phyloP scores from a whole-genome alignment of 1,140 invertebrate species.

The Bombus difficillimus region DNA sequence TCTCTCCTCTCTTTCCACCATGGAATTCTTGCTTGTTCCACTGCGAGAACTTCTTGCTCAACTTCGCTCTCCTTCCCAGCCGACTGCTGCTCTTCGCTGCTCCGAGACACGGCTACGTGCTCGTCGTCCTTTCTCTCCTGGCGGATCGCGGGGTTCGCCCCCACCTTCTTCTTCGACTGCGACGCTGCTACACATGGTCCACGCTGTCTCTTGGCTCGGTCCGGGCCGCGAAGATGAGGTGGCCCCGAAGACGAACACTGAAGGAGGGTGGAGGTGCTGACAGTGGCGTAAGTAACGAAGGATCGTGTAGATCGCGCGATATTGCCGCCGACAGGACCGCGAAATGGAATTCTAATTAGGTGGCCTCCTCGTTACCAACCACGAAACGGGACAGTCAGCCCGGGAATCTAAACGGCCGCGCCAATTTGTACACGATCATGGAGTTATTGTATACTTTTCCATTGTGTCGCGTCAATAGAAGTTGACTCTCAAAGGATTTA shows the following conservation, averaged over 20 bases:
- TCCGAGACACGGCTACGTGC: slow-evolving; percentile 64
- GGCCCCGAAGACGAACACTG: slow-evolving; percentile 60
- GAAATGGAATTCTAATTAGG: slow-evolving; percentile 53
- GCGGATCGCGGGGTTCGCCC: neutral
- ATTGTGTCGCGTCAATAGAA: neutral
- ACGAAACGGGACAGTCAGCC: neutral
- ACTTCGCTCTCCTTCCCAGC: slow-evolving; percentile 29
- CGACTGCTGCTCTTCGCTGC: slow-evolving; percentile 25
- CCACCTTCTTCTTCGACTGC: neutral
- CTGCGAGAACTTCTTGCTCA: slow-evolving; percentile 23
- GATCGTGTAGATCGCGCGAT: slow-evolving; percentile 57
- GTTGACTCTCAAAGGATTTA: neutral
- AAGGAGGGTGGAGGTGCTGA: slow-evolving; percentile 55
- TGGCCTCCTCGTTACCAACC: slow-evolving; percentile 11
- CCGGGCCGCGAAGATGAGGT: slow-evolving; percentile 67
- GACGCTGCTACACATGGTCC: slow-evolving; percentile 41
- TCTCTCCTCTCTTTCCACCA: slow-evolving; percentile 30
- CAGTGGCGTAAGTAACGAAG: slow-evolving; percentile 67
- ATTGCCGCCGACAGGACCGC: slow-evolving; percentile 33
- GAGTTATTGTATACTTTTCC: slow-evolving; percentile 3
- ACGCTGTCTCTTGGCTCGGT: slow-evolving; percentile 43
- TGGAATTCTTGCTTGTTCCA: slow-evolving; percentile 10
- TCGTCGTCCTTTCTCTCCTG: slow-evolving; percentile 53
- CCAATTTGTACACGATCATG: slow-evolving; percentile 29
- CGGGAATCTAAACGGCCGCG: neutral